Evolutionary conservation across 2,888 invertebrate genomes (phyloP).

Genomic region (Sphaerophoria taeniata): DNA sequence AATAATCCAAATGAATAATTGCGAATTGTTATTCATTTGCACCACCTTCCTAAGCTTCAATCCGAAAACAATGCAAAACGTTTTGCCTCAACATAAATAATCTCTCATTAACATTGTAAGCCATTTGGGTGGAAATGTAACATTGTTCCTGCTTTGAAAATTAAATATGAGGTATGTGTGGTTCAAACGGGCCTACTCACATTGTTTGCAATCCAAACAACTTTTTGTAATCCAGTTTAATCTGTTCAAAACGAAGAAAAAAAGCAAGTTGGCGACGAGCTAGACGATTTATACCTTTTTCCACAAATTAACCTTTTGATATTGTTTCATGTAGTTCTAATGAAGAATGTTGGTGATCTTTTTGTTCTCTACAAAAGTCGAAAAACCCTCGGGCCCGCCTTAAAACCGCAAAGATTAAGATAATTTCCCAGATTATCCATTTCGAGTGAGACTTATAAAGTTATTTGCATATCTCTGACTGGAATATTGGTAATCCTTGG

Average conservation of each 20-base stretch:
- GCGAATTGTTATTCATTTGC: too few species aligned
- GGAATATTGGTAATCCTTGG: background rate
- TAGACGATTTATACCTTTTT: constrained; percentile 18
- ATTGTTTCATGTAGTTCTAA: background rate
- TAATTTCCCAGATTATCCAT: constrained; percentile 58
- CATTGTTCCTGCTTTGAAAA: too few species aligned
- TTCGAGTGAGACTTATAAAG: background rate
- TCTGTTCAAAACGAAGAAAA: constrained; percentile 1
- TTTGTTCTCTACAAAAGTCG: constrained; percentile 19
- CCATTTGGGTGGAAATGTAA: background rate
- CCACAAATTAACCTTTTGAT: constrained; percentile 35
- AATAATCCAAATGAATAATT: too few species aligned
- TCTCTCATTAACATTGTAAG: constrained; percentile 15
- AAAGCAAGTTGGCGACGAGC: background rate
- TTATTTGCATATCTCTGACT: background rate
- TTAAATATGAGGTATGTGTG: too few species aligned
- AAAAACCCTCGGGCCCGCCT: constrained; percentile 15
- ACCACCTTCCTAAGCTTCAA: background rate
- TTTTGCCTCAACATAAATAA: background rate
- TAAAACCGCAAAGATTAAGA: constrained; percentile 59
- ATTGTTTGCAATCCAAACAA: constrained; percentile 12
- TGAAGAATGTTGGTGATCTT: constrained; percentile 28
- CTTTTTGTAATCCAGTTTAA: constrained; percentile 6
- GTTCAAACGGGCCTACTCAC: background rate
- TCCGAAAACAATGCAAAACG: background rate